Evolutionary conservation across 1,140 invertebrate species (phyloP).

Genomic region (Zaprionus lachaisei): DNA sequence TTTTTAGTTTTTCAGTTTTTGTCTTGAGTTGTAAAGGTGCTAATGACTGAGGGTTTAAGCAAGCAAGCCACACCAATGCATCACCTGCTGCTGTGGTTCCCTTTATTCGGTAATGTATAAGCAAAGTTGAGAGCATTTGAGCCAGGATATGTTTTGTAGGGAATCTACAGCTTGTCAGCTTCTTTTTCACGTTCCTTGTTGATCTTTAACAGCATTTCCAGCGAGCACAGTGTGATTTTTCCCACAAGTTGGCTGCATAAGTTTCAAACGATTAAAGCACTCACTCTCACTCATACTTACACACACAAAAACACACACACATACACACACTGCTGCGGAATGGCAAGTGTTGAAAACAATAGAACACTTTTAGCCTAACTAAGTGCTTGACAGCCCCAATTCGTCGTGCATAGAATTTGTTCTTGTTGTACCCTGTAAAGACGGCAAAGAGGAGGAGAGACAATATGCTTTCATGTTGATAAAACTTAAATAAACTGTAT

Average conservation of each 20-base stretch:
- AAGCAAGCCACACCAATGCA: constrained; percentile 12
- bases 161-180: neutral
- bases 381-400: constrained; percentile 49
- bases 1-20: neutral
- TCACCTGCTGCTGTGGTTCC: neutral
- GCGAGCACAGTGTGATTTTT: constrained; percentile 11
- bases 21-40: constrained; percentile 15
- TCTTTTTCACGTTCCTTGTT: constrained; percentile 7
- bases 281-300: neutral
- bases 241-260: constrained; percentile 21
- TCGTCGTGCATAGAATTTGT: constrained; percentile 33
- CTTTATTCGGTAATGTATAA: neutral
- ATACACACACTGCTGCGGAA: constrained; percentile 3
- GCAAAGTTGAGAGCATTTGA: neutral
- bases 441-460: neutral
- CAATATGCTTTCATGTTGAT: neutral
- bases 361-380: constrained; percentile 58
- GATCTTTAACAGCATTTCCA: constrained; percentile 17
- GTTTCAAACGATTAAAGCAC: constrained; percentile 47
- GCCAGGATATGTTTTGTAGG: neutral
- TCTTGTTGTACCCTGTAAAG: constrained; percentile 29
- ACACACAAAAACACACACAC: constrained; percentile 11
- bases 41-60: constrained; percentile 30
- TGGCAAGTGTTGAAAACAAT: constrained; percentile 46
- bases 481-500: neutral